Conservation (phyloP, 1,140 invertebrate genomes). For the Drosophila fuyamai region DNA sequence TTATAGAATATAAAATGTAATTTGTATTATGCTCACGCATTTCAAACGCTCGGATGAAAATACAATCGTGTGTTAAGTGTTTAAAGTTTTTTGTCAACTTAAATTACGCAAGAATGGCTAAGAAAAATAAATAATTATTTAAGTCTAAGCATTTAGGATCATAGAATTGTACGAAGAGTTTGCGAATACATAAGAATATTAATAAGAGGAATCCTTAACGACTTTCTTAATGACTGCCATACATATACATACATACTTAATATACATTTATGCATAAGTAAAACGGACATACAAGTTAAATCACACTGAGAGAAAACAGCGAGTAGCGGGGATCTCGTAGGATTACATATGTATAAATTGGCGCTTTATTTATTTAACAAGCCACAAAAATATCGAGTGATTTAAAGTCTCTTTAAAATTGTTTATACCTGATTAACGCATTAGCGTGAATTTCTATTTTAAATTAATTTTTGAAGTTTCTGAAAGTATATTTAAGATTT, state of each 20-base stretch:
- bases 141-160: constrained; percentile 60
- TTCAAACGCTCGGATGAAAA: constrained; percentile 34
- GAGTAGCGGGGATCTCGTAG: constrained; percentile 1
- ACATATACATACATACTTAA: constrained; percentile 51
- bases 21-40: constrained; percentile 43
- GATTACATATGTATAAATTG: constrained; percentile 3
- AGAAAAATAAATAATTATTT: constrained; percentile 36
- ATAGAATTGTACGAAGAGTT: constrained; percentile 60
- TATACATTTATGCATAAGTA: constrained; percentile 36
- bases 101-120: constrained; percentile 22
- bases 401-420: neutral
- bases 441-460: neutral
- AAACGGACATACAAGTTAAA: constrained; percentile 11
- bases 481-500: too few relatives aligned
- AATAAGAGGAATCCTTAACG: constrained; percentile 74
- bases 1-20: constrained; percentile 45
- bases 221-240: constrained; percentile 82
- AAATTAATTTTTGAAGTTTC: neutral
- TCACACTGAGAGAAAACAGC: constrained; percentile 25
- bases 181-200: constrained; percentile 41
- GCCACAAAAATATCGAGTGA: neutral
- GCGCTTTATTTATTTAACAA: too few relatives aligned
- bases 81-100: constrained; percentile 27
- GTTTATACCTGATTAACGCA: too few relatives aligned
- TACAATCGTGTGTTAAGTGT: constrained; percentile 48